Evolutionary conservation across 2,113 vertebrate genomes (phyloP).

Genomic region (Amazona guildingii): DNA sequence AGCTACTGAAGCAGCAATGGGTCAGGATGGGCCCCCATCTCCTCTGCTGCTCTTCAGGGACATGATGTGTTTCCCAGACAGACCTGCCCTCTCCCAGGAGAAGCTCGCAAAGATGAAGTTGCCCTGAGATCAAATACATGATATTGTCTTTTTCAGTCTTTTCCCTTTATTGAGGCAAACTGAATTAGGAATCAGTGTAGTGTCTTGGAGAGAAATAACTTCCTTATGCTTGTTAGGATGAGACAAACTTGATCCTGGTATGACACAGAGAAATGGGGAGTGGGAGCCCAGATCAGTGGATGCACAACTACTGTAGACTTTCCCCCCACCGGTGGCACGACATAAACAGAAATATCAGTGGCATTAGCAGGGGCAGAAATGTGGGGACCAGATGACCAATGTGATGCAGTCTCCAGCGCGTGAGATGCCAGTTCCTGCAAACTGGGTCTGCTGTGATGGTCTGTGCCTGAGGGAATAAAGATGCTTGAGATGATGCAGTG

Average conservation of each 20-base stretch:
- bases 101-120: background rate
- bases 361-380: rapidly evolving
- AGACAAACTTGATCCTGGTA: background rate
- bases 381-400: rapidly evolving
- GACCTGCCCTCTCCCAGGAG: background rate
- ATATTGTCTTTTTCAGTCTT: background rate
- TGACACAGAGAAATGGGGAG: background rate
- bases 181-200: background rate
- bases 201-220: background rate
- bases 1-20: background rate
- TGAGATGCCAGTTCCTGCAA: background rate
- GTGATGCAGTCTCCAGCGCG: background rate
- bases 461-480: background rate
- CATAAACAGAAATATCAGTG: background rate
- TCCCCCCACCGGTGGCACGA: rapidly evolving
- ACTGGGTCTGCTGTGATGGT: rapidly evolving
- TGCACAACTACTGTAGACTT: background rate
- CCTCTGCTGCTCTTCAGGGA: background rate
- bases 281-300: background rate
- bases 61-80: rapidly evolving
- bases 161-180: background rate
- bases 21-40: background rate
- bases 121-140: background rate
- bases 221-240: background rate
- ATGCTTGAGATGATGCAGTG: background rate